Conservation (phyloP, 2,888 invertebrate species). For the Pristionchus entomophagus region DNA sequence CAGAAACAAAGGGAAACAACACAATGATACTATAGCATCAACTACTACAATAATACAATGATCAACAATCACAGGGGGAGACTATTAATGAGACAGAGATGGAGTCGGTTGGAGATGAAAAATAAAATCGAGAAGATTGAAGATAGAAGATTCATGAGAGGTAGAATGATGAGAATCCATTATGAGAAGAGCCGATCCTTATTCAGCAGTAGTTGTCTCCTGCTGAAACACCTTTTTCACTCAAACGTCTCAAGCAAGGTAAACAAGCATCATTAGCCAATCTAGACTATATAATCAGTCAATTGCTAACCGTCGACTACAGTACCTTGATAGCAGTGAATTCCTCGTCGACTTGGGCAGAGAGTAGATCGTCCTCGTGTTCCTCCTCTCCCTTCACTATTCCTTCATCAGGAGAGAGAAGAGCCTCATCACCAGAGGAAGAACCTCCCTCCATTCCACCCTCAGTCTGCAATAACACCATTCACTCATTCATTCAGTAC, state of each 20-base stretch:
- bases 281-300: neutral
- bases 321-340: slow-evolving; percentile 5
- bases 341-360: slow-evolving; percentile 23
- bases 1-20: slow-evolving; percentile 6
- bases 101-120: neutral
- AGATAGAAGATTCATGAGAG: neutral
- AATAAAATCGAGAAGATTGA: neutral
- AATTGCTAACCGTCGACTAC: too few species aligned
- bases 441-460: neutral
- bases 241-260: neutral
- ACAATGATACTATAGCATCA: neutral
- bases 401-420: neutral
- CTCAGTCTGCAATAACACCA: neutral
- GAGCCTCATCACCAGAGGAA: slow-evolving; percentile 16
- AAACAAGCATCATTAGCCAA: neutral
- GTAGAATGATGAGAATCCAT: neutral
- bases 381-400: neutral
- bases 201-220: neutral
- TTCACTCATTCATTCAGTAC: neutral
- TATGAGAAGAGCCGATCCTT: neutral
- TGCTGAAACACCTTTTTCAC: slow-evolving; percentile 28
- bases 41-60: slow-evolving; percentile 33
- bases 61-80: slow-evolving; percentile 22
- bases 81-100: neutral
- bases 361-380: slow-evolving; percentile 15